Conservation (phyloP, 2,888 invertebrate species). For the Elmis aenea region DNA sequence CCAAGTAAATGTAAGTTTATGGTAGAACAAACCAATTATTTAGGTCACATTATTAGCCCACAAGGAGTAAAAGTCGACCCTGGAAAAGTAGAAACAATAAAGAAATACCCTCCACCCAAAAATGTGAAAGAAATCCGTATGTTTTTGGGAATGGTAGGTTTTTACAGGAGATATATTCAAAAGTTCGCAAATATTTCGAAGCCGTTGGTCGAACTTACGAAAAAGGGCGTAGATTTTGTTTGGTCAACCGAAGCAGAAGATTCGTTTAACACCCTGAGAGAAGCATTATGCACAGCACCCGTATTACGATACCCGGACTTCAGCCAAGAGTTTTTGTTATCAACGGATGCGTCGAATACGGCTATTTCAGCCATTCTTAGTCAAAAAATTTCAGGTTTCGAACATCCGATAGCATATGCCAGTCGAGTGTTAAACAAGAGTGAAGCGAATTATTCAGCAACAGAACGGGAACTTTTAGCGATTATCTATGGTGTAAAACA, state of each 20-base stretch:
- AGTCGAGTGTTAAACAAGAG: no score
- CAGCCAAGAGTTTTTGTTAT: no score
- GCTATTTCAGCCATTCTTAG: no score
- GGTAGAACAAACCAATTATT: slow-evolving; percentile 4
- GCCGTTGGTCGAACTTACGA: slow-evolving; percentile 8
- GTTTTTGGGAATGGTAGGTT: slow-evolving; percentile 11
- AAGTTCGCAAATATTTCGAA: slow-evolving; percentile 8
- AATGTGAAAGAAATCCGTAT: slow-evolving; percentile 9
- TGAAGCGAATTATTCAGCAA: neutral
- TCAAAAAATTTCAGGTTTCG: no score
- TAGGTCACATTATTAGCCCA: slow-evolving; percentile 11
- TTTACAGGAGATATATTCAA: slow-evolving; percentile 8
- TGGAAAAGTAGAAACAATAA: slow-evolving; percentile 7
- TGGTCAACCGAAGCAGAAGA: neutral
- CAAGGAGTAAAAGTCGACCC: slow-evolving; percentile 23
- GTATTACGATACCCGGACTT: neutral
- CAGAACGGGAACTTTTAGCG: neutral
- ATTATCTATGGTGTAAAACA: neutral
- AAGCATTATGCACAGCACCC: neutral
- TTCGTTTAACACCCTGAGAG: neutral
- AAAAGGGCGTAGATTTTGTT: neutral
- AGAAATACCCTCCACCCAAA: slow-evolving; percentile 7
- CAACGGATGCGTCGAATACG: no score
- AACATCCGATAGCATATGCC: no score
- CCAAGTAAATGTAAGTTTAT: slow-evolving; percentile 6